Evolutionary conservation across 2,888 invertebrate species (phyloP).

Genomic region (Lithophane socia): DNA sequence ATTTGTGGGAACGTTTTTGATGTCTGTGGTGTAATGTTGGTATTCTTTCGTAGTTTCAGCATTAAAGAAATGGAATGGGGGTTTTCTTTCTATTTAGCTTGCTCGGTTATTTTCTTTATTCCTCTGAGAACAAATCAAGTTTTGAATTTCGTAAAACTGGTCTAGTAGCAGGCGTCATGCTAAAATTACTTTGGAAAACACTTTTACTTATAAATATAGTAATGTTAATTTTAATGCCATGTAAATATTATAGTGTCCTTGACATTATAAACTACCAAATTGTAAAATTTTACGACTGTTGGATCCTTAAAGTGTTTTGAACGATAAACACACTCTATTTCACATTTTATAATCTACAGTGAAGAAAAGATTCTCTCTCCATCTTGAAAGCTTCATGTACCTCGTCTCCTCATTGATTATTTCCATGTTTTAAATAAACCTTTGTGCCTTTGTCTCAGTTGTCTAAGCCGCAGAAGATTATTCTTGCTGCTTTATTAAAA

Average conservation of each 20-base stretch:
- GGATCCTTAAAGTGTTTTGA: not conserved
- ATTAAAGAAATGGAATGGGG: not conserved
- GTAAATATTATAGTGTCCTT: not conserved
- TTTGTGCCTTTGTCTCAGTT: slow-evolving; percentile 72
- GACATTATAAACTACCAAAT: not conserved
- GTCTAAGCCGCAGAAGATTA: slow-evolving; percentile 69
- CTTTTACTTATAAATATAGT: not conserved
- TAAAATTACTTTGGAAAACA: not conserved
- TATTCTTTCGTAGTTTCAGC: not conserved
- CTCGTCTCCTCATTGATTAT: slow-evolving; percentile 70
- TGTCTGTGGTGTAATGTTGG: not conserved
- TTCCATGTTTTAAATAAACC: slow-evolving; percentile 72
- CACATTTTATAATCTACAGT: slow-evolving; percentile 1
- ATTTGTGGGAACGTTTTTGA: slow-evolving; percentile 23
- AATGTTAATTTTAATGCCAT: not conserved
- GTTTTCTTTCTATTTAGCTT: not conserved
- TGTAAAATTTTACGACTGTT: not conserved
- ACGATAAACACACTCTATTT: not conserved
- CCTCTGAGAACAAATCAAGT: not conserved
- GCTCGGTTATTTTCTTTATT: not conserved
- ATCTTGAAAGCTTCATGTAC: slow-evolving; percentile 26
- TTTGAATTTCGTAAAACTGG: not conserved
- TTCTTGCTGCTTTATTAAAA: slow-evolving; percentile 68
- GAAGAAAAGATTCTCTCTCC: slow-evolving; percentile 20
- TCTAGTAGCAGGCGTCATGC: not conserved